Conservation (phyloP, 2,888 invertebrate genomes). For the Erebia palarica region DNA sequence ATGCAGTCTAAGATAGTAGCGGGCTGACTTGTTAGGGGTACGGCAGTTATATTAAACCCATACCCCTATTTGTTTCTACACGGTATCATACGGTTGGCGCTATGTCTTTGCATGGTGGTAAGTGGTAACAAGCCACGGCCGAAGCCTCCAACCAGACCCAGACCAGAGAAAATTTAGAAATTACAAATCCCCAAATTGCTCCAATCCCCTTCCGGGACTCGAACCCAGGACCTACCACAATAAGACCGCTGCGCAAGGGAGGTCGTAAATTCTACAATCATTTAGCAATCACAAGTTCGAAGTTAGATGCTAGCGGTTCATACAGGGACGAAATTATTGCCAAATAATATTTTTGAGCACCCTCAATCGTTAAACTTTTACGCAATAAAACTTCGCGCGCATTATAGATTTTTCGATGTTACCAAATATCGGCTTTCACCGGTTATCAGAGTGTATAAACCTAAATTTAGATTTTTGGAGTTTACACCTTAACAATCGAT, state of each 20-base stretch:
- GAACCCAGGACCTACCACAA: too few species aligned
- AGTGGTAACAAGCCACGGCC: too few species aligned
- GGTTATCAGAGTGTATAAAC: background rate
- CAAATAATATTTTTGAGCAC: constrained; percentile 34
- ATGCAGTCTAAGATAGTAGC: too few species aligned
- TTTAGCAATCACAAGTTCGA: background rate
- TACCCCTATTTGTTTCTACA: too few species aligned
- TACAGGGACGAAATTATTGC: constrained; percentile 35
- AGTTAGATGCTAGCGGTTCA: background rate
- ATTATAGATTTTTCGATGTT: background rate
- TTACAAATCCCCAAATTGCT: too few species aligned
- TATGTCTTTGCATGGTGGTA: too few species aligned
- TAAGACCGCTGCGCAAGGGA: too few species aligned
- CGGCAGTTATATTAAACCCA: too few species aligned
- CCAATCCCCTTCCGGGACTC: too few species aligned
- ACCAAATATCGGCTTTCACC: background rate
- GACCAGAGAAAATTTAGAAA: background rate
- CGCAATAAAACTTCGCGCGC: background rate
- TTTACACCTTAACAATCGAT: too few species aligned
- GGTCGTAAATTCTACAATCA: background rate
- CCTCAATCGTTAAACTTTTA: constrained; percentile 6
- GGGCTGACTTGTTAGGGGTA: too few species aligned
- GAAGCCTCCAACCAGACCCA: background rate
- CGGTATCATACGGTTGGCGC: too few species aligned
- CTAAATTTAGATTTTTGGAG: background rate